Evolutionary conservation across 2,888 invertebrate species (phyloP).

Genomic region (Patella pellucida): DNA sequence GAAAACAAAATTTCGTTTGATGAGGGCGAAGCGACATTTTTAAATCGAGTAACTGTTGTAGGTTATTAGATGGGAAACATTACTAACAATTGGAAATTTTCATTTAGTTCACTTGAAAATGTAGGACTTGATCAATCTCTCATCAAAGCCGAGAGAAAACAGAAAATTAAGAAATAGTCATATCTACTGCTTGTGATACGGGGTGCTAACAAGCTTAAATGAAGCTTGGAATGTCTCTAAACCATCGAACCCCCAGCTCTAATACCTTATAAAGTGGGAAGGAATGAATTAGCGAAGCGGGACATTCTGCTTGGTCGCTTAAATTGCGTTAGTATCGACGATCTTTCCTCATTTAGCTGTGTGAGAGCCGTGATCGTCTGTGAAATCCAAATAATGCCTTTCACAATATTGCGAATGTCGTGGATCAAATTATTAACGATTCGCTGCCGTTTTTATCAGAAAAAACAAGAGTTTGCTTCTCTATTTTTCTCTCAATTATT

Average conservation of each 20-base stretch:
- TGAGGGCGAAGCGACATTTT: too few relatives aligned
- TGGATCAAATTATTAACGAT: constrained; percentile 10
- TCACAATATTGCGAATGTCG: constrained; percentile 11
- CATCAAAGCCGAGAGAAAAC: not conserved
- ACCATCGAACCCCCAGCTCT: not conserved
- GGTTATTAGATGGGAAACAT: too few relatives aligned
- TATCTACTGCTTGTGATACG: not conserved
- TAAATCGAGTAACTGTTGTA: too few relatives aligned
- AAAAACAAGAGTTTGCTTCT: too few relatives aligned
- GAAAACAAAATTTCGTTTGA: too few relatives aligned
- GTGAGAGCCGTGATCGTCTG: constrained; percentile 2
- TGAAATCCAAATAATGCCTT: constrained; percentile 10
- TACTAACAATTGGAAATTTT: not conserved
- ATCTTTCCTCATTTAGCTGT: constrained; percentile 4
- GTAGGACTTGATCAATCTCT: not conserved
- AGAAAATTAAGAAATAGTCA: not conserved
- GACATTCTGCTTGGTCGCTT: constrained; percentile 1
- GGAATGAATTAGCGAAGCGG: constrained; percentile 1
- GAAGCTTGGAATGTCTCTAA: not conserved
- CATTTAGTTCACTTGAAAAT: not conserved
- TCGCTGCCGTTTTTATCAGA: not conserved
- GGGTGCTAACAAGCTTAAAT: constrained; percentile 1
- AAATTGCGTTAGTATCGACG: constrained; percentile 9
- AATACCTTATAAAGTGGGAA: not conserved
- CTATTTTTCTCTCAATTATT: too few relatives aligned